Evolutionary conservation across 2,888 invertebrate genomes (phyloP).

Genomic region (Allacma fusca): DNA sequence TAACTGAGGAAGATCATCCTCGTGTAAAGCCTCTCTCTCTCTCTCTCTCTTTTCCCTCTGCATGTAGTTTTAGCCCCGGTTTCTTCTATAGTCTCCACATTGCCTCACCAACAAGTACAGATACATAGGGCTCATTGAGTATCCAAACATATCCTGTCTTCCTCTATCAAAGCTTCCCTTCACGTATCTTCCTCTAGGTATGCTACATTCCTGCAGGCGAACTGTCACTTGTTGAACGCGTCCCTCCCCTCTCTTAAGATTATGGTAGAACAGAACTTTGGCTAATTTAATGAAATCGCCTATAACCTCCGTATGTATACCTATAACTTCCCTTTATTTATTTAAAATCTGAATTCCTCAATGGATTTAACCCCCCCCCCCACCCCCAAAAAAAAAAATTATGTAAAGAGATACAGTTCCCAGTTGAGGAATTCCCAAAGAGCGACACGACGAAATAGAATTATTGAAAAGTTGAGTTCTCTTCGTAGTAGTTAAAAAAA

Average conservation of each 20-base stretch:
- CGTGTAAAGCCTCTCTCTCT: neutral
- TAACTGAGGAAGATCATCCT: neutral
- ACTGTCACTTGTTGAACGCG: neutral
- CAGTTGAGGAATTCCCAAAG: no score
- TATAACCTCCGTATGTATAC: neutral
- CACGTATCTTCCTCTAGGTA: constrained; percentile 32
- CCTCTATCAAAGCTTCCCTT: constrained; percentile 23
- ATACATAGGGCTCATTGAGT: neutral
- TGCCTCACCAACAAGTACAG: no score
- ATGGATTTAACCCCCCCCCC: no score
- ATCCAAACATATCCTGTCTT: neutral
- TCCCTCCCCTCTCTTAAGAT: constrained; percentile 7
- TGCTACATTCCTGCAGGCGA: constrained; percentile 34
- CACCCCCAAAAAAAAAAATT: no score
- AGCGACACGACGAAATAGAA: no score
- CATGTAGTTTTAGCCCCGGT: neutral
- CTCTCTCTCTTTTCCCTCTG: neutral
- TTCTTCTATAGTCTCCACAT: neutral
- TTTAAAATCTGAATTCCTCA: no score
- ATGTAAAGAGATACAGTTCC: no score
- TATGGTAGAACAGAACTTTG: neutral
- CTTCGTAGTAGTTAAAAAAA: no score
- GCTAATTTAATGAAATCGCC: neutral
- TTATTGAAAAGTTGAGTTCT: no score
- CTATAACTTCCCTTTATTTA: no score